Evolutionary conservation across 2,113 vertebrate species (phyloP).

Genomic region (Apteryx mantelli): DNA sequence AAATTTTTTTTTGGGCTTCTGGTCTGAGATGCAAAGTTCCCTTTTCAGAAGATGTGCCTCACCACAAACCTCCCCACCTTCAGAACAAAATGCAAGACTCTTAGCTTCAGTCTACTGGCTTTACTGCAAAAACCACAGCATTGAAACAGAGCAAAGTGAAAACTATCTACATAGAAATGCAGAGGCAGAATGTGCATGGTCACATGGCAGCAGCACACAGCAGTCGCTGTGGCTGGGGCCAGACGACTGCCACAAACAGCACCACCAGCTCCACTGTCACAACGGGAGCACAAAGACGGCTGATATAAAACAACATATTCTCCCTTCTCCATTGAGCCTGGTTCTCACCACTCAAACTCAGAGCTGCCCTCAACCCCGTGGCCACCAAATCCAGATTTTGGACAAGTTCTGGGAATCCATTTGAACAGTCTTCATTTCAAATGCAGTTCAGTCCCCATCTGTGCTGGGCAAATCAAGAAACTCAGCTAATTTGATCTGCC

Average conservation of each 20-base stretch:
- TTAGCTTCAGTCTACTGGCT: background rate
- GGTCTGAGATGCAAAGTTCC: slow-evolving; percentile 31
- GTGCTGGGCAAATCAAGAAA: background rate
- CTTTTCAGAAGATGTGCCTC: slow-evolving; percentile 22
- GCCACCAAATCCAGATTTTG: background rate
- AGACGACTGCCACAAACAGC: background rate
- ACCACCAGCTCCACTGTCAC: rapidly evolving
- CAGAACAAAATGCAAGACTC: background rate
- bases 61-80: slow-evolving; percentile 24
- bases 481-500: background rate
- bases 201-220: rapidly evolving
- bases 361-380: background rate
- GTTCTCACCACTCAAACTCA: background rate
- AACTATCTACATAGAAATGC: background rate
- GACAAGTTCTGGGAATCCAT: background rate
- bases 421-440: background rate
- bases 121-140: background rate
- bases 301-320: background rate
- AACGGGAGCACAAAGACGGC: rapidly evolving
- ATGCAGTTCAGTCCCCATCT: background rate
- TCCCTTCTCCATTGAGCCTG: background rate
- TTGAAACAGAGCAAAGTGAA: background rate
- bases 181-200: background rate
- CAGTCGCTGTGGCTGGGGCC: background rate
- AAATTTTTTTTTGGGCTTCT: slow-evolving; percentile 5